Evolutionary conservation across 2,797 vertebrate species (phyloP), one percentile per base, ranked within the genome.

Genomic region (Coregonus ussuriensis): DNA sequence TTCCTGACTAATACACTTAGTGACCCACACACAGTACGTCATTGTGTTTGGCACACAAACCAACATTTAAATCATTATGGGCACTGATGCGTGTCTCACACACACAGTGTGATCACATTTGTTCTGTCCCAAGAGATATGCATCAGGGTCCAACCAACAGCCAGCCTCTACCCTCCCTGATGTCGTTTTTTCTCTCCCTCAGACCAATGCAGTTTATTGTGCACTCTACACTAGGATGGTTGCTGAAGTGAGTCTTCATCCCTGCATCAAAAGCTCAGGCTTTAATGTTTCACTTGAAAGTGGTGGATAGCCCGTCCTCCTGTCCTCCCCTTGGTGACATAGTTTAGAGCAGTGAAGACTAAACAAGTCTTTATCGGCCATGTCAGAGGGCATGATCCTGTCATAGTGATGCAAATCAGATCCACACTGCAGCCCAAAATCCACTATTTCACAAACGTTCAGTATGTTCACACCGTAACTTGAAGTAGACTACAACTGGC

Each of bases 31-130:
- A 41, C 67, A 41, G 29, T 15, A 14, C 35, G 35, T 16, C 25
- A 69, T 37, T 33, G 7, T 16, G 18, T 70, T 70, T 47, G 68
- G 16, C 35, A 21, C 37, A 13, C n/a, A 21, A 74, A 77, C 82
- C 87, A 81, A 63, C 79, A 80, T 78, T 76, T 84, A 84, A 84
- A 85, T 77, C 71, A 80, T 80, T 90, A 52, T 69, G 82, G 79
- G 87, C 87, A 78, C 77, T 88, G 87, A 85, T 85, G 84, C 85
- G 82, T 87, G 86, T 91, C 85, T 89, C 82, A 85, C 86, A 84
- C 88, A 76, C 86, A 83, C 85, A 88, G 86, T 86, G 81, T 84
- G 88, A 90, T 73, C 73, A 81, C 82, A 84, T 86, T 82, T 83
- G 77, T 87, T 77, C 77, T 85, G 72, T 63, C 78, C 56, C 79